Evolutionary conservation across 2,797 vertebrate genomes (phyloP).

Genomic region (Poeciliopsis paucimaculata): DNA sequence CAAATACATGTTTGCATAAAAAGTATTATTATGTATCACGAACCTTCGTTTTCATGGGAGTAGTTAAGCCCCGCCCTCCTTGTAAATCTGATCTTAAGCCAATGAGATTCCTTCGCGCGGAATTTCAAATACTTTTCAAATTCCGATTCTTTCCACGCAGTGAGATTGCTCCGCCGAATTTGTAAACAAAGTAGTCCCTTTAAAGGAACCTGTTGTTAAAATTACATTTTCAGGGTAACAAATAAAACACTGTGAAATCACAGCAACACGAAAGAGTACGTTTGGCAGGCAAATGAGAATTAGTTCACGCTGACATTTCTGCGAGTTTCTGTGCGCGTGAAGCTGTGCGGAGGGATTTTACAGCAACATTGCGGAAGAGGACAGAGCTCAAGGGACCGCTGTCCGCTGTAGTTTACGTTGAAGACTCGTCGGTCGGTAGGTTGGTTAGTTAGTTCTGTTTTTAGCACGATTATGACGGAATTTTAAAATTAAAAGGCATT

Average conservation of each 20-base stretch:
- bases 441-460: not conserved
- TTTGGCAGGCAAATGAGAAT: fast-evolving
- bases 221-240: fast-evolving
- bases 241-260: fast-evolving
- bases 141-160: not conserved
- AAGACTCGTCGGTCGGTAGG: not conserved
- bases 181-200: conserved; percentile 79
- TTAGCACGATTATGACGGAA: conserved; percentile 24
- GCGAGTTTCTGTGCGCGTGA: not conserved
- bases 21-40: too few relatives aligned
- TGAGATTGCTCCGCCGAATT: conserved; percentile 63
- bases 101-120: conserved; percentile 80
- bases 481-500: conserved; percentile 3
- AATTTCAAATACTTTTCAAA: conserved; percentile 82
- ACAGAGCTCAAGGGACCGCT: not conserved
- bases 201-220: fast-evolving
- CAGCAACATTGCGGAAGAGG: not conserved
- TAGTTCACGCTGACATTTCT: fast-evolving
- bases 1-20: too few relatives aligned
- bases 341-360: conserved; percentile 60
- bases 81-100: conserved; percentile 14
- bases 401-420: conserved; percentile 29
- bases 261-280: not conserved
- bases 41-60: not conserved
- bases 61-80: conserved; percentile 27